Conservation (phyloP, 2,797 vertebrate genomes). For the Pangasius macronema region DNA sequence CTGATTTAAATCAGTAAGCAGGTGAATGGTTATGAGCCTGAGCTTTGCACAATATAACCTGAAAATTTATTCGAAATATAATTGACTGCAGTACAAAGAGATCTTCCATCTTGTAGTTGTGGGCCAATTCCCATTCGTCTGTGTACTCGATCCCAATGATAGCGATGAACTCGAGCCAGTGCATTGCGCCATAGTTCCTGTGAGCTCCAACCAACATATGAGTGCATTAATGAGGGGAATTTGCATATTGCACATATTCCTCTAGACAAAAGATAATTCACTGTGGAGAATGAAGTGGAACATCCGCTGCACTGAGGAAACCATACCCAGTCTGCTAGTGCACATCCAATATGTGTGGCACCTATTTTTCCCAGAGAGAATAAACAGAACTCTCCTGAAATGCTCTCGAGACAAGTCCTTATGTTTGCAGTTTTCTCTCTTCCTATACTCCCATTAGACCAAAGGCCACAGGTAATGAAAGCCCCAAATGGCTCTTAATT, state of each 20-base stretch:
- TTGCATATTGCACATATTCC: conserved; percentile 22
- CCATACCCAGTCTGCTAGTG: neutral
- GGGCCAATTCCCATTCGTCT: neutral
- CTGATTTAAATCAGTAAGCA: neutral
- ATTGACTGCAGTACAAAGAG: neutral
- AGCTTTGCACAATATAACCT: neutral
- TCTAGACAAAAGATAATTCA: conserved; percentile 18
- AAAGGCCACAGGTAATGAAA: neutral
- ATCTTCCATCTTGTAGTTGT: neutral
- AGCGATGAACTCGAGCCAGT: neutral
- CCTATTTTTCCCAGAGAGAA: neutral
- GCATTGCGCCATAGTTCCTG: neutral
- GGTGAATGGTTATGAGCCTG: neutral
- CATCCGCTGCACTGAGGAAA: neutral
- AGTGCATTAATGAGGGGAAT: conserved; percentile 18
- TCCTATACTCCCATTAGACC: neutral
- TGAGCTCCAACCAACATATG: neutral
- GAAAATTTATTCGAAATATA: neutral
- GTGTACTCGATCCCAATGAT: neutral
- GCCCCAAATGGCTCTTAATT: conserved; percentile 52
- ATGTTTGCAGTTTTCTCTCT: neutral
- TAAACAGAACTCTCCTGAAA: neutral
- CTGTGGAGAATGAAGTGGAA: conserved; percentile 1
- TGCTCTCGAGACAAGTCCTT: neutral
- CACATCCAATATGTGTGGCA: neutral